Conservation (phyloP, 2,113 vertebrate species). For the Lamprotornis superbus region DNA sequence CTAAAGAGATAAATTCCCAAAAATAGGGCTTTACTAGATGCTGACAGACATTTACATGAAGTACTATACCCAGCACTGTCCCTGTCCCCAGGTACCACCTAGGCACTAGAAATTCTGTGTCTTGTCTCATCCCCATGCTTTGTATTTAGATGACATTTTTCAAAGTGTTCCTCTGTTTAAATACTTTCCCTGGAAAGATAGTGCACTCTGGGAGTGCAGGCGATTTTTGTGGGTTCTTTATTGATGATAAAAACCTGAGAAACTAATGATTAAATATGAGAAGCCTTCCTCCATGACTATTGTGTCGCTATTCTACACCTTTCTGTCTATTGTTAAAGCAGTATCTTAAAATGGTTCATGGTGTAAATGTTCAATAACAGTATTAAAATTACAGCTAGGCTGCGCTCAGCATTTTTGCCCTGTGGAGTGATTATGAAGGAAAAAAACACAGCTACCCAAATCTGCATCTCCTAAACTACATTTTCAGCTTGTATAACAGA, state of each 20-base stretch:
- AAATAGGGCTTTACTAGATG: not conserved
- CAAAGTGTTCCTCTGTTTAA: not conserved
- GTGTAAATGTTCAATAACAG: not conserved
- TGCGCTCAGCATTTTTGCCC: not conserved
- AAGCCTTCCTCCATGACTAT: not conserved
- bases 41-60: not conserved
- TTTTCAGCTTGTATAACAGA: not conserved
- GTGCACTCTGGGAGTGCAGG: not conserved
- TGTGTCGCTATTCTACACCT: not conserved
- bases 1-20: not conserved
- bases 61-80: not conserved
- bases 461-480: not conserved
- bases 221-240: not conserved
- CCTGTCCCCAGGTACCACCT: not conserved
- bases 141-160: constrained; percentile 38
- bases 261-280: not conserved
- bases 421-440: not conserved
- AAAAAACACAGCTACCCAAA: not conserved
- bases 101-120: not conserved
- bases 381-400: not conserved
- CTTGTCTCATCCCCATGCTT: not conserved
- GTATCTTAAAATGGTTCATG: not conserved
- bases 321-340: not conserved
- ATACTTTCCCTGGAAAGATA: not conserved
- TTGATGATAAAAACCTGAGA: not conserved